A percentile compares a stretch with the other conserved stretches of the same genome.
Evolutionary conservation across 2,888 invertebrate genomes (phyloP).

Genomic region (Drosophila antonietae): DNA sequence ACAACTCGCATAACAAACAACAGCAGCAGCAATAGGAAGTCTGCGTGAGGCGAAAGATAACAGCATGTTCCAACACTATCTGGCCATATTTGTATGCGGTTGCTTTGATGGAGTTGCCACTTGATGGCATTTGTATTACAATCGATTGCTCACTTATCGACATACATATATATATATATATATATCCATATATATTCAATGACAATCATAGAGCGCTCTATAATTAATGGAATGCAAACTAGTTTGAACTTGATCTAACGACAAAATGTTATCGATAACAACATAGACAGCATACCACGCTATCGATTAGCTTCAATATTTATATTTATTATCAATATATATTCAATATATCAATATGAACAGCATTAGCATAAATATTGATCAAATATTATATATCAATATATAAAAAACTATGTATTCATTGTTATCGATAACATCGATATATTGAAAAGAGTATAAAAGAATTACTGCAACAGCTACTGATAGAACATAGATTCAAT

Average conservation of each 20-base stretch:
- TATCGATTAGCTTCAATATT: too few species aligned
- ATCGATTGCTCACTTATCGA: conserved; percentile 14
- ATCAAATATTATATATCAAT: too few species aligned
- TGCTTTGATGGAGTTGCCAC: conserved; percentile 10
- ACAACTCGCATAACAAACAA: background rate
- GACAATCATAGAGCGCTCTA: background rate
- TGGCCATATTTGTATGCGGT: conserved; percentile 9
- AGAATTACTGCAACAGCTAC: background rate
- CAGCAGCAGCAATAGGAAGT: conserved; percentile 4
- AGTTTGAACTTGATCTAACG: accelerated
- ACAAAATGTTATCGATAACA: background rate
- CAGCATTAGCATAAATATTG: too few species aligned
- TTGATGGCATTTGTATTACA: background rate
- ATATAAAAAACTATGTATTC: too few species aligned
- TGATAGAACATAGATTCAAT: background rate
- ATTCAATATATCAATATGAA: too few species aligned
- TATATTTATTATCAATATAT: too few species aligned
- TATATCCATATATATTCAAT: too few species aligned
- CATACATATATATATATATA: background rate
- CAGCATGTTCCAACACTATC: conserved; percentile 3
- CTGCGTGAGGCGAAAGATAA: conserved; percentile 8
- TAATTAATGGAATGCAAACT: background rate
- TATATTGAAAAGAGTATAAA: background rate
- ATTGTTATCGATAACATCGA: background rate
- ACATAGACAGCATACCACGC: background rate